These are phyloP conservation scores for Scophthalmus maximus DNA, from an alignment of 2,113 vertebrate species.

Conservation along the genomic window DNA sequence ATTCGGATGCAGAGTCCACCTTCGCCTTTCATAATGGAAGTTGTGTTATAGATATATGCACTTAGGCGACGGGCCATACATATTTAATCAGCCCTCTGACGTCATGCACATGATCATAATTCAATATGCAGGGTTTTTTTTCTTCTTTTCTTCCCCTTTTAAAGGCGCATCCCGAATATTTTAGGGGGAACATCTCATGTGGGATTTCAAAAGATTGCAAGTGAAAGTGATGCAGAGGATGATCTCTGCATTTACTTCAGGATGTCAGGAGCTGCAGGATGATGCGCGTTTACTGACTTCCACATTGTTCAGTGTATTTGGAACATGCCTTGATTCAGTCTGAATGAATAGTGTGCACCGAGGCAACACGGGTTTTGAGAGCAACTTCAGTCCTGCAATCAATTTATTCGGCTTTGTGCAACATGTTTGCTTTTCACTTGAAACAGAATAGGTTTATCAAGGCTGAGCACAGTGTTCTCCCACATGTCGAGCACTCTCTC, in stretches of 20 bases:
- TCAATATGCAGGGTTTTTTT: slow-evolving; percentile 63
- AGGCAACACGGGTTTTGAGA: neutral
- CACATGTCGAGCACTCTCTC: slow-evolving; percentile 12
- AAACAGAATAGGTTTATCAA: slow-evolving; percentile 45
- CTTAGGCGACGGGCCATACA: slow-evolving; percentile 65
- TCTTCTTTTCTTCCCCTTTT: too few relatives aligned
- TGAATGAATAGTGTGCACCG: too few relatives aligned
- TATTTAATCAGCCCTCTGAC: slow-evolving; percentile 90
- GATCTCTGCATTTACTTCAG: neutral
- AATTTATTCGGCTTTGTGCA: neutral
- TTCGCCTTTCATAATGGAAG: slow-evolving; percentile 68
- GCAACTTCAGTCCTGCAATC: slow-evolving; percentile 25
- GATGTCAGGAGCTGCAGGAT: neutral
- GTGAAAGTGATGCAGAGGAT: neutral
- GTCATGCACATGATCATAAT: slow-evolving; percentile 83
- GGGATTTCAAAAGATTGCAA: neutral
- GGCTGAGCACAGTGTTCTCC: slow-evolving; percentile 20
- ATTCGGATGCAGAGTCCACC: slow-evolving; percentile 45
- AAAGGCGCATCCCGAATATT: slow-evolving; percentile 60
- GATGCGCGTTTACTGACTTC: neutral
- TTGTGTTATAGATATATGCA: slow-evolving; percentile 72
- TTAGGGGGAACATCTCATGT: neutral
- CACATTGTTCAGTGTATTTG: neutral
- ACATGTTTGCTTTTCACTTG: slow-evolving; percentile 17
- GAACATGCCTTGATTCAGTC: neutral